Evolutionary conservation across 2,888 invertebrate genomes (phyloP), one percentile per base, ranked within the genome.

Genomic region (Sinopyrophorus schimmeli): DNA sequence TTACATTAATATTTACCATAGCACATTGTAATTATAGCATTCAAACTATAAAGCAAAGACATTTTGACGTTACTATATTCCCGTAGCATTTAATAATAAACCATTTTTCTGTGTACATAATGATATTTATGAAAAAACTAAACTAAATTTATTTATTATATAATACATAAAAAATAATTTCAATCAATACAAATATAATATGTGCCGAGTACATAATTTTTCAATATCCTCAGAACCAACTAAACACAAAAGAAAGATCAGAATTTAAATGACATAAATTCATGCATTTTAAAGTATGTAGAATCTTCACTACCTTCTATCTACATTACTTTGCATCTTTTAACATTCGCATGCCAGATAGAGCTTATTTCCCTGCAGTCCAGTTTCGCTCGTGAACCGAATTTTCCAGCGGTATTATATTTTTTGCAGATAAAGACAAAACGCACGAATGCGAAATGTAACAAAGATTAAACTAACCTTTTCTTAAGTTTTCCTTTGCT

Each of bases 251-350:
- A 21, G 21, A 39, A 42, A 47, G 50, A 55, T 54, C 54, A 50
- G 52, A 57, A 57, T 57, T 57, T 53, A 54, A 57, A 57, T 55
- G 48, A 65, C 59, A 62, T 69, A 69, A 70, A 70, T 69, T 72
- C 71, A 71, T 73, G 69, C 68, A 72, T 70, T 69, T 63, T 66
- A 69, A 69, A 69, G 66, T 64, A 68, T 68, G 69, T 68, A 68
- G 70, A 70, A 70, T 71, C 67, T 63, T 62, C 64, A 63, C 65
- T 68, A 62, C 62, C 62, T 58, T 57, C 47, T 60, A 62, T 63
- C 61, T 61, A 63, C 66, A 69, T 69, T 65, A 69, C 65, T 70
- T 68, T 71, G 70, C 70, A 71, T 71, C 69, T 70, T 70, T 71
- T 64, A 70, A 66, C 67, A 69, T 71, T 66, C 64, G 64, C 62